Percentiles rank a stretch among this genome's conserved stretches.
These are phyloP conservation scores for Mus pahari DNA, from an alignment of 2,113 vertebrate genomes.

Conservation along the genomic window DNA sequence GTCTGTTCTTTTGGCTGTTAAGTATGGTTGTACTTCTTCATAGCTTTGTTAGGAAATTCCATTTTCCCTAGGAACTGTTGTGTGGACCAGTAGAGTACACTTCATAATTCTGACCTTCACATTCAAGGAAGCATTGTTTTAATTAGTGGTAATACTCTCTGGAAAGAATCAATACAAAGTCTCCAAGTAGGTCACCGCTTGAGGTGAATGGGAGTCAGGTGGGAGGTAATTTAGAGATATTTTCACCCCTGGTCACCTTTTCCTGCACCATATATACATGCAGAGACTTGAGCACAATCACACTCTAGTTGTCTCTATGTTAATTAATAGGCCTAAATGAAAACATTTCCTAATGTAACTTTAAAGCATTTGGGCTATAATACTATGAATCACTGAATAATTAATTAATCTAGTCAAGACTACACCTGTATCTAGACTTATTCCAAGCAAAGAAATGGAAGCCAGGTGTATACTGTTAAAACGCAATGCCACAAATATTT, in stretches of 20 bases:
- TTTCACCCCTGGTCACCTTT: neutral
- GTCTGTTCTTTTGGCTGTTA: neutral
- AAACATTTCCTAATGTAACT: neutral
- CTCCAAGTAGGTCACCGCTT: neutral
- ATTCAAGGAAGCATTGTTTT: slow-evolving; percentile 1
- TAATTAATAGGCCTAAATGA: neutral
- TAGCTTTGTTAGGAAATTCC: neutral
- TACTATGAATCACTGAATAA: neutral
- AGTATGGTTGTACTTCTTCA: neutral
- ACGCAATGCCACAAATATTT: neutral
- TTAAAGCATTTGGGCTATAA: neutral
- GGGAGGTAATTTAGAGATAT: neutral
- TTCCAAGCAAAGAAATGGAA: neutral
- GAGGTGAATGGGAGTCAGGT: neutral
- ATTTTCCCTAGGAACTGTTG: neutral
- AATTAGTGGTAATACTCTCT: neutral
- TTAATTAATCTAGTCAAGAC: neutral
- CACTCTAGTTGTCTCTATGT: neutral
- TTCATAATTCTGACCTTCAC: slow-evolving; percentile 29
- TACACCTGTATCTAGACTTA: neutral
- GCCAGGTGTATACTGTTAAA: neutral
- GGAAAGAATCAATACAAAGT: neutral
- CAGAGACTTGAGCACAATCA: neutral
- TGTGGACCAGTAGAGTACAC: neutral
- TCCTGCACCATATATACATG: neutral